Evolutionary conservation across 2,797 vertebrate species (phyloP), one percentile per base, ranked within the genome.

Genomic region (Poecilia picta): DNA sequence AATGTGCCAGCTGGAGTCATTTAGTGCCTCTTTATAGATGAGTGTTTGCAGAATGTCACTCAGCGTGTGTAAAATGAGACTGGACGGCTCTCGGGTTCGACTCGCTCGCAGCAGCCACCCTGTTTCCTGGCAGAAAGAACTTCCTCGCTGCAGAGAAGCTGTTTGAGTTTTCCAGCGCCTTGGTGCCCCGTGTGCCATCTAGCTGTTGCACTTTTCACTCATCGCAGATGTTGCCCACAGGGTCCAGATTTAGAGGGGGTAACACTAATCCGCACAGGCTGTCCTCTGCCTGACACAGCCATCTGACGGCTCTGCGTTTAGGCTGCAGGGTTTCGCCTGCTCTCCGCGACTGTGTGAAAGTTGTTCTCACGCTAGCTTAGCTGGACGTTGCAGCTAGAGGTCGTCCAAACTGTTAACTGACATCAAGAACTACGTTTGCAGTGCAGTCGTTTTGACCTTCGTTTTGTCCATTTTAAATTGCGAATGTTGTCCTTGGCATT

Each of bases 171-270:
- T 68, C 81, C 66, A 3, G 62, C 1, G 4, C 39, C 33, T 72
- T 74, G 12, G 74, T 31, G 53, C 82, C 64, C 23, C 5, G 28
- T 33, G 74, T 71, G 62, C 64, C 78, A 76, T 75, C 83, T 79
- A 13, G 47, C 81, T 74, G 77, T 76, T 47, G 43, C 53, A 77
- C 79, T 41, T 86, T 83, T 90, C 75, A 46, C 81, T 78, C 77
- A n/a, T 75, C 78, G 89, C 90, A 90, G 87, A 92, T 92, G 91
- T 87, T 87, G 73, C 80, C 75, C 59, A 47, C 12, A 1, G 11
- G 70, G 66, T 81, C 77, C 72, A 86, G 59, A 75, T 62, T 46
- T 13, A 33, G 45, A 33, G 23, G 72, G 53, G 49, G 5, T 77
- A 64, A 39, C 5, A 16, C 70, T 89, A 86, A 89, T 89, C 84